A percentile compares a stretch with the other conserved stretches of the same genome.
phyloP scores from a whole-genome alignment of 2,888 invertebrate species.

The Luperina nickerlii region DNA sequence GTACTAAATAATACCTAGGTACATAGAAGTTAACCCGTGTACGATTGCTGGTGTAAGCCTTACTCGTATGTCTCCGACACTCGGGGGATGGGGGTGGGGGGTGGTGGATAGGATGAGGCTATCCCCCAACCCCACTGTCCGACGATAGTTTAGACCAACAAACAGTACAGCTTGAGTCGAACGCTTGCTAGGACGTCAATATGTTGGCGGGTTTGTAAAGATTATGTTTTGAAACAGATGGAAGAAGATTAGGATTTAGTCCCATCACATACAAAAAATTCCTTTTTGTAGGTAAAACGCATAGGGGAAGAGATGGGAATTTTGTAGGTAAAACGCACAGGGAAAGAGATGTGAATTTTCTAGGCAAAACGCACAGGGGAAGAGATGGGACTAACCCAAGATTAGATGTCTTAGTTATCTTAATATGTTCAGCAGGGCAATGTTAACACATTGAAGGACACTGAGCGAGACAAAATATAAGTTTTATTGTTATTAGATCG shows the following conservation, averaged over 20 bases:
- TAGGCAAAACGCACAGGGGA: no score
- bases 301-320: no score
- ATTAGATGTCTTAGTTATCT: neutral
- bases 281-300: no score
- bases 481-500: no score
- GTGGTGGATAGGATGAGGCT: slow-evolving; percentile 36
- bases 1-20: slow-evolving; percentile 34
- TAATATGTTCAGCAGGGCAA: neutral
- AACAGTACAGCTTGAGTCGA: slow-evolving; percentile 25
- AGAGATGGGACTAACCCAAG: no score
- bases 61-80: slow-evolving; percentile 58
- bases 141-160: slow-evolving; percentile 46
- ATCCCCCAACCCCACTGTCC: slow-evolving; percentile 53
- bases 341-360: no score
- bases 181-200: slow-evolving; percentile 48
- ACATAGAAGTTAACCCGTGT: slow-evolving; percentile 49
- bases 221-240: neutral
- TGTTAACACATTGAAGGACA: no score
- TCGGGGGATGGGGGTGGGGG: slow-evolving; percentile 1
- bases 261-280: no score
- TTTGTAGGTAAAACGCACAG: no score
- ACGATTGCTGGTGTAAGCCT: slow-evolving; percentile 53
- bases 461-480: no score
- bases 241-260: no score
- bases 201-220: slow-evolving; percentile 31